Percentiles rank a stretch among this genome's conserved stretches.
These are phyloP conservation scores for Typhlichthys eigenmanni DNA, from an alignment of 2,797 vertebrate genomes.

Conservation along the genomic window DNA sequence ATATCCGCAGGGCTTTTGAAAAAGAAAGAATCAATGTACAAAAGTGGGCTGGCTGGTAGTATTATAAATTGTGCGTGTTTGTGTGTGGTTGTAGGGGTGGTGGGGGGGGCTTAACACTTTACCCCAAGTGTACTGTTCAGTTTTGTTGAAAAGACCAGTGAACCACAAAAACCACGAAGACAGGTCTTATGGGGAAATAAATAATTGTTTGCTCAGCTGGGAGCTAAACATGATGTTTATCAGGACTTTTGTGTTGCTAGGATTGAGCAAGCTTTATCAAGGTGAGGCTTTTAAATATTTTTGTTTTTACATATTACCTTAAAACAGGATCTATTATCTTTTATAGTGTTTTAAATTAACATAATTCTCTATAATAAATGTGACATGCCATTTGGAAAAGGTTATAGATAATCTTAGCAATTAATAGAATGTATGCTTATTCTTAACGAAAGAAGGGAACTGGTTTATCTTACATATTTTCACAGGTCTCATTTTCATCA, in stretches of 20 bases:
- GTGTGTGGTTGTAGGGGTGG: constrained; percentile 1
- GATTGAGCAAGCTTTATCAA: constrained; percentile 57
- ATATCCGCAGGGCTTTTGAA: constrained; percentile 78
- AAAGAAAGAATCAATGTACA: constrained; percentile 59
- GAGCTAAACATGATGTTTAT: constrained; percentile 52
- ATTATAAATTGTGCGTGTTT: constrained; percentile 35
- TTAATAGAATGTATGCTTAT: not conserved
- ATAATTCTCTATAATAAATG: no score
- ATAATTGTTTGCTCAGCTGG: constrained; percentile 14
- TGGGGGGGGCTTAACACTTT: constrained; percentile 23
- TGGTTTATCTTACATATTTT: not conserved
- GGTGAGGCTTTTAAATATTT: constrained; percentile 54
- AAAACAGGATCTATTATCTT: no score
- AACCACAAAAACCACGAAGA: constrained; percentile 18
- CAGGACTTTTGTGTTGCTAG: constrained; percentile 58
- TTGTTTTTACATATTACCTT: no score
- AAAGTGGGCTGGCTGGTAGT: constrained; percentile 45
- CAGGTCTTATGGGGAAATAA: not conserved
- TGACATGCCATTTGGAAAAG: not conserved
- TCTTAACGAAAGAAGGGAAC: no score
- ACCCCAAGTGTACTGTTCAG: constrained; percentile 33
- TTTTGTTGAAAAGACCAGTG: constrained; percentile 18
- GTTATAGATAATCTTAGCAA: not conserved
- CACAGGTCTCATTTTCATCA: not conserved
- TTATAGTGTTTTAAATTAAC: no score